Evolutionary conservation across 2,888 invertebrate species (phyloP), one percentile per base, ranked within the genome.

Genomic region (Phrixothrix hirtus): DNA sequence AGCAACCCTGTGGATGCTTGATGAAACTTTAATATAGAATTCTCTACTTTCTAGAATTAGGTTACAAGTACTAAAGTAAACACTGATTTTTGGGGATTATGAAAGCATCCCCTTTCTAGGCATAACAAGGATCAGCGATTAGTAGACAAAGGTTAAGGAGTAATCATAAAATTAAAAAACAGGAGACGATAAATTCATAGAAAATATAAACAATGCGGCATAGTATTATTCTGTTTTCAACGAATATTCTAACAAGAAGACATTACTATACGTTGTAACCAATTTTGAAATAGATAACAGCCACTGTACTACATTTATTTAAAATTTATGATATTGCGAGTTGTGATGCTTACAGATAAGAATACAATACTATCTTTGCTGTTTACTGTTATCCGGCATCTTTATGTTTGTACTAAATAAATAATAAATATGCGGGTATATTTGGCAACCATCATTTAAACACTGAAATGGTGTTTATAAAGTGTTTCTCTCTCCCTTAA

Each of bases 351-450:
- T 46, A 21, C 15, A 46, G 46, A 46, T 46, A 46, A 38, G 37
- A 46, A 32, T 11, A 46, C 46, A 38, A 38, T 38, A 16, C 46
- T 13, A 15, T 45, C 30, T 6, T 27, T n/a, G 13, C 17, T 39
- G 38, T 46, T 46, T 46, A 39, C 46, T 32, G 31, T 46, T 46
- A 38, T 46, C 46, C 38, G 12, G 32, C 46, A 38, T 46, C 5
- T 46, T 27, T 46, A 6, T 10, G 15, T 14, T 5, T 30, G 10
- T 13, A 32, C 46, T 46, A 46, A 46, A 46, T 46, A 46, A 46
- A 46, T 39, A 46, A 31, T 46, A 46, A 38, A 38, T 36, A 45
- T 45, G 36, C 30, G 46, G 21, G 38, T 6, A 14, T 46, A 14
- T 30, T 38, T 31, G 38, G 25, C 36, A 30, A 37, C 38, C 17